phyloP scores from a whole-genome alignment of 2,888 invertebrate genomes.

The Amitus sp. region DNA sequence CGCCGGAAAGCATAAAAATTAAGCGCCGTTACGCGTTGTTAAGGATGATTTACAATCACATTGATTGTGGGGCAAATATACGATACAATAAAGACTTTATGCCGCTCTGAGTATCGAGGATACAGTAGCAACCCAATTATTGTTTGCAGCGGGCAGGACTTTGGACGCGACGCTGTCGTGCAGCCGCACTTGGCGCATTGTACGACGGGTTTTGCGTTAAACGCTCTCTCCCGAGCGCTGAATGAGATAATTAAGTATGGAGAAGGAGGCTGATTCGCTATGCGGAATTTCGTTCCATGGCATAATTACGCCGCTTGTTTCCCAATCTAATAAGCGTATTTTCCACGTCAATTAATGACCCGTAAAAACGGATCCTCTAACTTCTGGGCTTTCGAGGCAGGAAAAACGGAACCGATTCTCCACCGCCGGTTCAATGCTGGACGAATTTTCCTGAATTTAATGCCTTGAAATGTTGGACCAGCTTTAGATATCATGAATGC shows the following conservation, averaged over 20 bases:
- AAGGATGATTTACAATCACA: background rate
- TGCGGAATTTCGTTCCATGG: constrained; percentile 35
- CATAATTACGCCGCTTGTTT: constrained; percentile 41
- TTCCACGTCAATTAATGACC: constrained; percentile 4
- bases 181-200: constrained; percentile 30
- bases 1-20: no score
- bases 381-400: no score
- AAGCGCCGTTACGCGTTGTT: no score
- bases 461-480: no score
- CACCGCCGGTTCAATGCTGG: no score
- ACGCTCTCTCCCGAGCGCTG: constrained; percentile 35
- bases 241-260: constrained; percentile 41
- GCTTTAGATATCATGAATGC: no score
- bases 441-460: no score
- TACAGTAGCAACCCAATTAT: constrained; percentile 19
- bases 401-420: no score
- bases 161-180: constrained; percentile 35
- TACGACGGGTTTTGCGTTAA: constrained; percentile 38
- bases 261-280: constrained; percentile 34
- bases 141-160: constrained; percentile 31
- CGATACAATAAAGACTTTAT: constrained; percentile 11
- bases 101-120: background rate
- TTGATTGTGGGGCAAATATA: constrained; percentile 15
- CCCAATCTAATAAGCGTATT: constrained; percentile 22
- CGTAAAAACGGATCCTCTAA: no score